These are phyloP conservation scores for Apamea anceps DNA, from an alignment of 2,888 invertebrate species.

Conservation along the genomic window DNA sequence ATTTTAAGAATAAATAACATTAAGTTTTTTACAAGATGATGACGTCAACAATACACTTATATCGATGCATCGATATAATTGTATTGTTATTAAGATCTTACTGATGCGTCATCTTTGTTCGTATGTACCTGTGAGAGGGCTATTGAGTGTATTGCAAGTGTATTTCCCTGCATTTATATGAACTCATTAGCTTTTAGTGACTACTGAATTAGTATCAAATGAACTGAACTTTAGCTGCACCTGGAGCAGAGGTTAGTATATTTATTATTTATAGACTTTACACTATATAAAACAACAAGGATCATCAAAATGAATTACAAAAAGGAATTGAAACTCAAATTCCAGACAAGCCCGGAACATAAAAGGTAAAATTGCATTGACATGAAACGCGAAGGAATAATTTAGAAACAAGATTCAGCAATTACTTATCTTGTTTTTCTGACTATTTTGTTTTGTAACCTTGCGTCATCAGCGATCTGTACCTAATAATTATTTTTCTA, in stretches of 20 bases:
- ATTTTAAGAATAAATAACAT: not conserved
- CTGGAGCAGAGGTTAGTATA: not conserved
- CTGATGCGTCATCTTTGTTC: conserved; percentile 22
- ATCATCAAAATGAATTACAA: not conserved
- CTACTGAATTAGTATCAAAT: too few species aligned
- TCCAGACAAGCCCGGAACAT: not conserved
- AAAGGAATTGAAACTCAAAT: not conserved
- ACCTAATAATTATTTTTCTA: not conserved
- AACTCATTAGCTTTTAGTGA: not conserved
- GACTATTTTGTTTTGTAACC: not conserved
- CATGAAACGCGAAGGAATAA: not conserved
- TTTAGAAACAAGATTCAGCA: not conserved
- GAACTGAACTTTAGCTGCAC: not conserved
- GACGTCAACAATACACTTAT: conserved; percentile 25
- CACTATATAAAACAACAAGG: not conserved
- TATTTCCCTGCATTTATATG: not conserved
- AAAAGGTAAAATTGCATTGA: not conserved
- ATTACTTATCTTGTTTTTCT: not conserved
- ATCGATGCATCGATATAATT: too few species aligned
- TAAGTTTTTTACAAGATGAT: not conserved
- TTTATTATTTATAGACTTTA: not conserved
- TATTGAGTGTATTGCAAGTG: not conserved
- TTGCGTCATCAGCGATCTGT: not conserved
- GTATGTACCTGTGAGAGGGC: not conserved
- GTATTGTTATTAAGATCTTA: conserved; percentile 3